A percentile compares a stretch with the other conserved stretches of the same genome.
These are phyloP conservation scores for Chloebia gouldiae DNA, from an alignment of 2,113 vertebrate species.

Conservation along the genomic window DNA sequence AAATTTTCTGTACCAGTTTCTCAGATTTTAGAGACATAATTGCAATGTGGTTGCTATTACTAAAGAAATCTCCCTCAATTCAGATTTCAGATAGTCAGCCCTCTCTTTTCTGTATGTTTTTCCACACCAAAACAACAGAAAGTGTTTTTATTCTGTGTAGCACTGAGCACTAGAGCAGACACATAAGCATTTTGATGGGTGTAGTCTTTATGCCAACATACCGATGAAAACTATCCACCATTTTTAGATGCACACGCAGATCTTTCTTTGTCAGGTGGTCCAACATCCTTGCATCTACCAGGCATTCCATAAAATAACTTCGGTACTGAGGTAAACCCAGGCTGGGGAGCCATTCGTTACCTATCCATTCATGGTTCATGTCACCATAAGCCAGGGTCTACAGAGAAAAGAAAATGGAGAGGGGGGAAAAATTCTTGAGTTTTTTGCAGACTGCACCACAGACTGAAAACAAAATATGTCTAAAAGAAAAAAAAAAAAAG, in stretches of 20 bases:
- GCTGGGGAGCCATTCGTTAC: constrained; percentile 98
- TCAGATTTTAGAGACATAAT: background rate
- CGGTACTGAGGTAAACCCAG: constrained; percentile 97
- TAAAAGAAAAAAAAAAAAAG: background rate
- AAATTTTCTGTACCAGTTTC: background rate
- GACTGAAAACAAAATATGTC: background rate
- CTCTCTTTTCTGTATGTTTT: background rate
- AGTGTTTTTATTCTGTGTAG: background rate
- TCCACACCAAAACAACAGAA: background rate
- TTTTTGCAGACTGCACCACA: background rate
- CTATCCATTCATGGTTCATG: constrained; percentile 99
- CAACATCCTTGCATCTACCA: constrained; percentile 97
- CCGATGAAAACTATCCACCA: constrained; percentile 99
- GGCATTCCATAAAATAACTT: constrained; percentile 99
- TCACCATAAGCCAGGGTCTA: constrained; percentile 97
- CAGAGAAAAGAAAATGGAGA: background rate
- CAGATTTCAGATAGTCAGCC: background rate
- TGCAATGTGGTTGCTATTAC: background rate
- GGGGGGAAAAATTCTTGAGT: background rate
- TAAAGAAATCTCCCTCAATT: background rate
- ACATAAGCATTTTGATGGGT: background rate
- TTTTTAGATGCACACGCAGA: constrained; percentile 97
- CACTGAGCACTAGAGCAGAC: background rate
- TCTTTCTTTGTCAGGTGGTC: constrained; percentile 99
- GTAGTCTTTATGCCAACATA: constrained; percentile 60